Conservation (phyloP, 2,113 vertebrate species). For the Psophia crepitans region DNA sequence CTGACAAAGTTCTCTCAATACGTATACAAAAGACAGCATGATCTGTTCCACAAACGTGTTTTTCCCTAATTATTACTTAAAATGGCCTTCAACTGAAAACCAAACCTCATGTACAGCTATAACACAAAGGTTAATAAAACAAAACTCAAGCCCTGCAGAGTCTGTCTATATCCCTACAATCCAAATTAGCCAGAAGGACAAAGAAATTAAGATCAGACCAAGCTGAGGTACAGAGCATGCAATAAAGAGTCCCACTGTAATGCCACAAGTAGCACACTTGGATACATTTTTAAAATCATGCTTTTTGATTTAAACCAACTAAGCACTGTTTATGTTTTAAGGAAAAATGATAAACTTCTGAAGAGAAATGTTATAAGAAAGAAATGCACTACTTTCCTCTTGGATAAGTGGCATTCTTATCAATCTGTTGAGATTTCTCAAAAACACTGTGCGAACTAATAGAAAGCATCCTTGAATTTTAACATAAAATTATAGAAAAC, state of each 20-base stretch:
- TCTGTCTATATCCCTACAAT: neutral
- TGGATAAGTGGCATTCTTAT: neutral
- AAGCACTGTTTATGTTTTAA: neutral
- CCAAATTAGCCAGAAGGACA: neutral
- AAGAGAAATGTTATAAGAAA: neutral
- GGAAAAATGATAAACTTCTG: neutral
- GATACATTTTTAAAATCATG: neutral
- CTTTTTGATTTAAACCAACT: neutral
- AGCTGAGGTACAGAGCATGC: neutral
- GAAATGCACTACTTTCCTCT: accelerated
- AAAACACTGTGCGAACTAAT: neutral
- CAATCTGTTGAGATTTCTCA: neutral
- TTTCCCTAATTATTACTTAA: neutral
- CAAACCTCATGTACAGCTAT: neutral
- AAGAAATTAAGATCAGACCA: neutral
- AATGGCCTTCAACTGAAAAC: neutral
- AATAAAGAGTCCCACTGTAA: neutral
- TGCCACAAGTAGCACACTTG: neutral
- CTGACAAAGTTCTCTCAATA: neutral
- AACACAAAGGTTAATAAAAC: neutral
- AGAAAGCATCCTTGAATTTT: neutral
- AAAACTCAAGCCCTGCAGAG: neutral
- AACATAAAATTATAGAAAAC: neutral
- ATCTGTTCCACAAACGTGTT: neutral
- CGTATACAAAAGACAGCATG: neutral